Conservation (phyloP, 2,797 vertebrate species). For the Hybognathus amarus region DNA sequence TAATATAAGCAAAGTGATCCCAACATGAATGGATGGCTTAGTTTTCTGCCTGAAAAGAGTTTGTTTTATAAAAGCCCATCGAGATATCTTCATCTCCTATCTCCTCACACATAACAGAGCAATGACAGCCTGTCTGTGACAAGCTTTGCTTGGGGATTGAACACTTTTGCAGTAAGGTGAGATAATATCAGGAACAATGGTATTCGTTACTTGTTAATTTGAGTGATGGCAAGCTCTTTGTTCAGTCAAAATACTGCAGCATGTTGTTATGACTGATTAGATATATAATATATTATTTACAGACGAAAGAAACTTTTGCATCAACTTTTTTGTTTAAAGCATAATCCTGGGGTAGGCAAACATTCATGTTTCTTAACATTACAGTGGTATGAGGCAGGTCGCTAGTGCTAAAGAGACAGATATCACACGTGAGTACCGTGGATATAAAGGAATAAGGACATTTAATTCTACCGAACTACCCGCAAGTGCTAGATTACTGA, state of each 20-base stretch:
- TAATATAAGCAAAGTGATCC: conserved; percentile 4
- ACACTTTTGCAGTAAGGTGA: conserved; percentile 24
- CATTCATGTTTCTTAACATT: no score
- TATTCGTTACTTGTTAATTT: conserved; percentile 38
- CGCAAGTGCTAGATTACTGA: no score
- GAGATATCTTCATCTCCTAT: conserved; percentile 32
- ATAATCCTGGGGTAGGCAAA: background rate
- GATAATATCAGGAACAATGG: conserved; percentile 17
- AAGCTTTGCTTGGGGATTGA: conserved; percentile 23
- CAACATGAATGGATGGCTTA: conserved; percentile 8
- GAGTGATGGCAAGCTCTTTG: conserved; percentile 32
- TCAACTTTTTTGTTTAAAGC: background rate
- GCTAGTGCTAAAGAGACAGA: no score
- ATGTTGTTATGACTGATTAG: conserved; percentile 6
- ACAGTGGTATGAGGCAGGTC: no score
- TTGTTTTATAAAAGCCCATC: conserved; percentile 34
- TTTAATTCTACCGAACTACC: no score
- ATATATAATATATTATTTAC: background rate
- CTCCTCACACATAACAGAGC: conserved; percentile 31
- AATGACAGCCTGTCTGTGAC: conserved; percentile 25
- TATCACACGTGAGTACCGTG: no score
- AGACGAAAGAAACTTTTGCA: background rate
- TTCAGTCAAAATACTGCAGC: background rate
- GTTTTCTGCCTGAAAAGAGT: conserved; percentile 13
- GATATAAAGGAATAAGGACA: no score